A percentile compares a stretch with the other conserved stretches of the same genome.
These are phyloP conservation scores for Schizopygopsis malacanthus DNA, from an alignment of 2,797 vertebrate species.

Conservation along the genomic window DNA sequence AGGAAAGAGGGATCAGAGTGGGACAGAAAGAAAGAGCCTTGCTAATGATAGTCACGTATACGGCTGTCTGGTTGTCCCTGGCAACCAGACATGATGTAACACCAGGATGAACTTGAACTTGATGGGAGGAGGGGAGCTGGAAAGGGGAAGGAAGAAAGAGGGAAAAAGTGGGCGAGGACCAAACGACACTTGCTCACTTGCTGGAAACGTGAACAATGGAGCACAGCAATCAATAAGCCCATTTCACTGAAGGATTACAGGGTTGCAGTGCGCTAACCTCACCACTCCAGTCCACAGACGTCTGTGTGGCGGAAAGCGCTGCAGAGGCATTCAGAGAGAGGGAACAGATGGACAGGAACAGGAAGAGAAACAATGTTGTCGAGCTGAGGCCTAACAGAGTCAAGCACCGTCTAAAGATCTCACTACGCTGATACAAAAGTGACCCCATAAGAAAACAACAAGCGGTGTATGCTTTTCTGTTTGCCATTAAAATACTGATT, in stretches of 20 bases:
- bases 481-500: not conserved
- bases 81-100: conserved; percentile 99
- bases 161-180: conserved; percentile 73
- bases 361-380: conserved; percentile 16
- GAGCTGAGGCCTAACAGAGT: conserved; percentile 15
- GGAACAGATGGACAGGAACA: conserved; percentile 36
- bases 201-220: conserved; percentile 94
- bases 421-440: not conserved
- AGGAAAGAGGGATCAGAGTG: conserved; percentile 53
- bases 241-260: conserved; percentile 94
- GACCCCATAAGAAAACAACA: not conserved
- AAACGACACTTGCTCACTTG: conserved; percentile 70
- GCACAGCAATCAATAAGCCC: conserved; percentile 91
- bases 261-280: conserved; percentile 86
- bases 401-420: not conserved
- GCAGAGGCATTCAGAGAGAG: conserved; percentile 6
- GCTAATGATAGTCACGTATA: conserved; percentile 97
- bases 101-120: conserved; percentile 97
- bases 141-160: conserved; percentile 69
- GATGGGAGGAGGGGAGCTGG: conserved; percentile 73
- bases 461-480: not conserved
- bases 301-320: conserved; percentile 55
- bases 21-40: conserved; percentile 85
- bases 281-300: conserved; percentile 81
- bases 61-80: conserved; percentile 93